Evolutionary conservation across 1,140 invertebrate species (phyloP).

Genomic region (Wasmannia auropunctata): DNA sequence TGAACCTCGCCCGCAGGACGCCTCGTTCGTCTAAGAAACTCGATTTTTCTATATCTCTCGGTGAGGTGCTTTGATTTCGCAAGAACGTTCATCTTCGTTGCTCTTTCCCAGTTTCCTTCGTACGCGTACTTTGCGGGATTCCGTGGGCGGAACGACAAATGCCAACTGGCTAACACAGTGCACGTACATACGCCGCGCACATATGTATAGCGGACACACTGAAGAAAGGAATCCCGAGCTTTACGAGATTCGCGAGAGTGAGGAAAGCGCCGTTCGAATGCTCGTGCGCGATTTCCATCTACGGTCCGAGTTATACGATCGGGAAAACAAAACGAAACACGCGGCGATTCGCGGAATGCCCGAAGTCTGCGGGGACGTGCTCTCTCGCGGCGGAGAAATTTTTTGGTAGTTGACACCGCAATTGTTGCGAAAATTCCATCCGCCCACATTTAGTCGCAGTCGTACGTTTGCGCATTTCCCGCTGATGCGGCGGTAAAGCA

Average conservation of each 20-base stretch:
- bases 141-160: conserved; percentile 24
- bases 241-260: not conserved
- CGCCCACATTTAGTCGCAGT: not conserved
- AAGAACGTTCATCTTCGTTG: conserved; percentile 1
- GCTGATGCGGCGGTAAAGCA: not conserved
- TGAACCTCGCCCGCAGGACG: not conserved
- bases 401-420: not conserved
- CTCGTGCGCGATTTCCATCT: conserved; percentile 6
- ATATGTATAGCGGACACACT: not conserved
- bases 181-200: not conserved
- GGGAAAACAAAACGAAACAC: not conserved
- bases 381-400: not conserved
- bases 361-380: not conserved
- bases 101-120: not conserved
- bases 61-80: conserved; percentile 12
- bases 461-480: not conserved
- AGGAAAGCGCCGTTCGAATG: not conserved
- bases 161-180: conserved; percentile 17
- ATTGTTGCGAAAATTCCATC: conserved; percentile 15
- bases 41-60: conserved; percentile 10
- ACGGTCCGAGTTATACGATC: not conserved
- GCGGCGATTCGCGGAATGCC: not conserved
- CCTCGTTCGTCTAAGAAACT: not conserved
- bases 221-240: conserved; percentile 18
- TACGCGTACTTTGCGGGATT: conserved; percentile 6